Evolutionary conservation across 2,113 vertebrate species (phyloP).

Genomic region (Cynocephalus volans): DNA sequence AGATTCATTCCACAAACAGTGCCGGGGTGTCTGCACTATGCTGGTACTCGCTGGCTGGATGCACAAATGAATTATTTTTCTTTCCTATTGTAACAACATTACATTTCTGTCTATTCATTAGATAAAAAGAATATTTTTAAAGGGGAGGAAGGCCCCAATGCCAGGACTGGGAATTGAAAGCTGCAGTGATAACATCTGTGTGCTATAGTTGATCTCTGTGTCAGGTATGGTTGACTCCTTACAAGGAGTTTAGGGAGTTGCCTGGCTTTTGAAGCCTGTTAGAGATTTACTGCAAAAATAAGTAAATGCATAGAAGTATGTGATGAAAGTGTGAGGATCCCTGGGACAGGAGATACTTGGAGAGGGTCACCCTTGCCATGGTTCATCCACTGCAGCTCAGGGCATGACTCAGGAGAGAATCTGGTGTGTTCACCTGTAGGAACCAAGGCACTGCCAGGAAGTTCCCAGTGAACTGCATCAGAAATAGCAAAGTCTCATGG

Average conservation of each 20-base stretch:
- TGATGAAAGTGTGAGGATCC: too few relatives aligned
- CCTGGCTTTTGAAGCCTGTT: not conserved
- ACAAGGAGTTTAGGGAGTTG: not conserved
- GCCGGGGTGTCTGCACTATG: rapidly evolving
- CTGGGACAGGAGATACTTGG: too few relatives aligned
- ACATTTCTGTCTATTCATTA: not conserved
- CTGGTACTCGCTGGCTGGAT: rapidly evolving
- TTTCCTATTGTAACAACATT: rapidly evolving
- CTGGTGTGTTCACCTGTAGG: not conserved
- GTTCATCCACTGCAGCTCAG: too few relatives aligned
- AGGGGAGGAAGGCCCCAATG: not conserved
- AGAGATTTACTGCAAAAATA: not conserved
- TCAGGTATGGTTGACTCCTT: too few relatives aligned
- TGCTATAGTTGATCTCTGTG: too few relatives aligned
- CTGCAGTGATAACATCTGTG: rapidly evolving
- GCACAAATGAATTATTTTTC: rapidly evolving
- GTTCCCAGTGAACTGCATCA: rapidly evolving
- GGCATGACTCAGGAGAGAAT: too few relatives aligned
- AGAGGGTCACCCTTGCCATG: not conserved
- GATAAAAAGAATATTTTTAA: not conserved
- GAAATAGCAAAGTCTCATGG: not conserved
- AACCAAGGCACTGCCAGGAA: not conserved
- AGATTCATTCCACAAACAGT: not conserved
- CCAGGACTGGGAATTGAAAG: not conserved
- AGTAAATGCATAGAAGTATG: too few relatives aligned